Base-by-base conservation (phyloP, 1,140 invertebrate genomes). In the Tribolium madens region DNA sequence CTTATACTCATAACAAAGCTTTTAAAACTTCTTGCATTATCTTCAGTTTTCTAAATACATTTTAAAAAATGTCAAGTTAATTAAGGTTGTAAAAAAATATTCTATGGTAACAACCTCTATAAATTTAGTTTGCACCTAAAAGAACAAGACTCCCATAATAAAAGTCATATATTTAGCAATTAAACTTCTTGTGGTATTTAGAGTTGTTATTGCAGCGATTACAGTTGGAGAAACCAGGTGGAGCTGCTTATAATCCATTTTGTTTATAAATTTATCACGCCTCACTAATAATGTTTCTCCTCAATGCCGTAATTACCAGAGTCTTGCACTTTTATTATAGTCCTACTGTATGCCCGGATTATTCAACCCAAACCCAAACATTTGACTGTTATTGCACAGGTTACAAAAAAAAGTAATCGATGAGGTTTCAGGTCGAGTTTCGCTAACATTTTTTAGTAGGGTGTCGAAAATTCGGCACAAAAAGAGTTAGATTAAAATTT, bases 211-310 rank as follows among this genome's bases (percentile, higher is more conserved):
- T 33, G 57, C 21, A 64, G 13, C 57, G 57, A 64, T 64, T 64
- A 64, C 31, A 64, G 57, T 64, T 64, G 57, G 18, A 64, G 57
- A 31, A 64, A 64, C 57, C 57, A 64, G 57, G 57, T 64, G 57
- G 57, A 64, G 57, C 21, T 26, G 57, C 26, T 10, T 64, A 33
- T 64, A 64, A 36, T 64, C 21, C 57, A 64, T 64, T 64, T 64
- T 64, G 57, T 64, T 64, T 64, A 64, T 64, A 64, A 64, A 64
- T 64, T 64, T 64, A 64, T 64, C 57, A 64, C 57, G 57, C 57
- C 57, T 64, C 57, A 64, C 57, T 64, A 64, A 64, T 64, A 64
- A 64, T 26, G 57, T 64, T 64, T 64, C 57, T 64, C 36, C 57
- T 64, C 57, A 14, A 26, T 64, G 57, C 21, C 12, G 26, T 64